Evolutionary conservation across 2,888 invertebrate species (phyloP), one percentile per base, ranked within the genome.

Genomic region (Lochmaea capreae): DNA sequence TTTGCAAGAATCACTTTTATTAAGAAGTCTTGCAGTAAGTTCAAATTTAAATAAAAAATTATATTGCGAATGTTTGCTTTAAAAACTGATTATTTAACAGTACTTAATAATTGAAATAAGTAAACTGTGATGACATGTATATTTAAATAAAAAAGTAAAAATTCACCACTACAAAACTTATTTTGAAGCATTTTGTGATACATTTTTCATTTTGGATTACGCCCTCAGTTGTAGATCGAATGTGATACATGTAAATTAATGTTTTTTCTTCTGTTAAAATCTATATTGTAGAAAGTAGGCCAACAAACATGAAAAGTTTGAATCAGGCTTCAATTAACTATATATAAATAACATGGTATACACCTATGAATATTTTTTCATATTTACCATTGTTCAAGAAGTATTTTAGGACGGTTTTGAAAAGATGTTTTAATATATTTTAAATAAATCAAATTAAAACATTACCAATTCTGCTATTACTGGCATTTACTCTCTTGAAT

Each of bases 401-500:
- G 84, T 83, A 80, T 81, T 76, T 66, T 79, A 81, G 87, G 87
- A 87, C 87, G 87, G 87, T 86, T 84, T 83, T 84, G 14, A 43
- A 59, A 58, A 18, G n/a, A 65, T 71, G 75, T 73, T 73, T 85
- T 85, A 83, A 81, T 84, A 84, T 83, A 84, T 84, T 83, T 83
- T 77, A 78, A 76, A 75, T 76, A 76, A 74, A 71, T 66, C 46
- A 16, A 54, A 43, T 72, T 62, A 66, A 65, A 68, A 63, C 58
- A 59, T 74, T 78, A 75, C 43, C 77, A 73, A 69, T 77, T 76
- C 76, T 79, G 78, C 72, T 81, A 87, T 87, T 86, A 87, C 86
- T 86, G 85, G 85, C 85, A 85, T 83, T 83, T 81, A 84, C 84
- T 85, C 84, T 84, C 85, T 81, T 82, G 83, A 81, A 76, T 79